Percentiles rank a stretch among this genome's conserved stretches.
Conservation (phyloP, 2,888 invertebrate species). For the Oeneis ivallda region DNA sequence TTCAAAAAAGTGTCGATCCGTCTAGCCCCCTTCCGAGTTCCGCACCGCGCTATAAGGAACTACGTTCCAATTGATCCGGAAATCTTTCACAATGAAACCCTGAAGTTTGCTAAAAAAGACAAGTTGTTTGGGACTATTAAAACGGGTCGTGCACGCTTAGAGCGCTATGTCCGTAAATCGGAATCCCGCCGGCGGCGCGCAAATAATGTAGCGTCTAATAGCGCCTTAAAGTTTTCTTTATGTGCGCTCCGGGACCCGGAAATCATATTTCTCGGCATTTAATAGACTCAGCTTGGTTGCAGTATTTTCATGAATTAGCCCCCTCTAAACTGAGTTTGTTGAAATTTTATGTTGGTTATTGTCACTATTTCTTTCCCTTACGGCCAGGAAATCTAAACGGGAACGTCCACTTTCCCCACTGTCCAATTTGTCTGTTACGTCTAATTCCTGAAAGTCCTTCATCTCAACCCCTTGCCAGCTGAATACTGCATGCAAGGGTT, state of each 20-base stretch:
- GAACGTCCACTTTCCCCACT: too few relatives aligned
- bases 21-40: too few relatives aligned
- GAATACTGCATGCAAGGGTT: too few relatives aligned
- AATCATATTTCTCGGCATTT: constrained; percentile 57
- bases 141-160: constrained; percentile 18
- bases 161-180: constrained; percentile 25
- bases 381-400: too few relatives aligned
- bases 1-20: too few relatives aligned
- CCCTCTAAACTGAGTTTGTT: constrained; percentile 25
- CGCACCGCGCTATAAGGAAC: too few relatives aligned
- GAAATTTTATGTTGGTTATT: background rate
- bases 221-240: constrained; percentile 56
- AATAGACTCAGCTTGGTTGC: constrained; percentile 55
- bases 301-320: constrained; percentile 55
- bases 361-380: too few relatives aligned
- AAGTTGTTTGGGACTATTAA: constrained; percentile 3
- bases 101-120: background rate
- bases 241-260: constrained; percentile 45
- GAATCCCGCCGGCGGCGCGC: constrained; percentile 39
- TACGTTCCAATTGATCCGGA: too few relatives aligned
- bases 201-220: constrained; percentile 51
- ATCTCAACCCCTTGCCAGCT: too few relatives aligned
- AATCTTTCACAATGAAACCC: too few relatives aligned
- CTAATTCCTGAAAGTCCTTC: too few relatives aligned
- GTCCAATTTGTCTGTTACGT: too few relatives aligned